Evolutionary conservation across 2,888 invertebrate species (phyloP).

Genomic region (Dynastes grantii): DNA sequence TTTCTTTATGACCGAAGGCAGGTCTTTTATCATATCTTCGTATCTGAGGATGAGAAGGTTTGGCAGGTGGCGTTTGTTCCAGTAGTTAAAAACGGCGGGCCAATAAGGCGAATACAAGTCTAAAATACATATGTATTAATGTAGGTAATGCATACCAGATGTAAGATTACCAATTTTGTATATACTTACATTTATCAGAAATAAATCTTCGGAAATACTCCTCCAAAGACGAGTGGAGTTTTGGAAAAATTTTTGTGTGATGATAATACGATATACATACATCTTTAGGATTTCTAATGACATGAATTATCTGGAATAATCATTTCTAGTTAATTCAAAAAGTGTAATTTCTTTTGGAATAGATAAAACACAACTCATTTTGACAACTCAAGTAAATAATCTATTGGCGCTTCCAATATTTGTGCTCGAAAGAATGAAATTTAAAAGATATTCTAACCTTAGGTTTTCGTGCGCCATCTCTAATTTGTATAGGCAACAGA

Average conservation of each 20-base stretch:
- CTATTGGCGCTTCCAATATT: too few relatives aligned
- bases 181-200: constrained; percentile 48
- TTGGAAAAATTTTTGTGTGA: constrained; percentile 76
- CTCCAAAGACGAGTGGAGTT: constrained; percentile 25
- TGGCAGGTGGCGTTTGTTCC: constrained; percentile 63
- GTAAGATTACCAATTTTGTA: too few relatives aligned
- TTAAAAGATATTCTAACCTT: constrained; percentile 32
- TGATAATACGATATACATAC: constrained; percentile 81
- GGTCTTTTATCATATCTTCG: constrained; percentile 68
- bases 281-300: constrained; percentile 82
- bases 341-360: too few relatives aligned
- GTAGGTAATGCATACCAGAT: neutral
- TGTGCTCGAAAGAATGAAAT: too few relatives aligned
- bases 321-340: neutral
- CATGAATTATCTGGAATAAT: constrained; percentile 77
- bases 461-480: constrained; percentile 63
- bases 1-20: constrained; percentile 67
- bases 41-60: constrained; percentile 65
- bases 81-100: constrained; percentile 65
- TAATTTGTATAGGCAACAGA: constrained; percentile 56
- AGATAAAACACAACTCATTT: too few relatives aligned
- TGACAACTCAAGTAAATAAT: too few relatives aligned
- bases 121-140: constrained; percentile 49
- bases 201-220: constrained; percentile 43
- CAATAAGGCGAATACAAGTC: constrained; percentile 61